phyloP scores from a whole-genome alignment of 2,888 invertebrate species.

The Pristionchus maxplancki region DNA sequence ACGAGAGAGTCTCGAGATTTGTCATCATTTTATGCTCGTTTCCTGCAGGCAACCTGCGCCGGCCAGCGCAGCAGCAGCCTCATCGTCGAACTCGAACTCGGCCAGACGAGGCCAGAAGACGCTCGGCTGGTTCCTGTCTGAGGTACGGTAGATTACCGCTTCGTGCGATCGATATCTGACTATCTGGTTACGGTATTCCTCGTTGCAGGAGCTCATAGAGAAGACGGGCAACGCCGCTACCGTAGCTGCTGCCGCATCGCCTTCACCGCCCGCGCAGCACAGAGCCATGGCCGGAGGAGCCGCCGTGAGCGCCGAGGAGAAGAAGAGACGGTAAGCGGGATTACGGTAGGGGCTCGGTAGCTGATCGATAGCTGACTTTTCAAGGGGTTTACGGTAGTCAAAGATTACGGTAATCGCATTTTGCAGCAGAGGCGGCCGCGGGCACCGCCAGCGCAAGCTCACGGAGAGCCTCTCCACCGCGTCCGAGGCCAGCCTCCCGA shows the following conservation, averaged over 20 bases:
- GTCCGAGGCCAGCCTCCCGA: conserved; percentile 43
- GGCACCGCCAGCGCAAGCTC: conserved; percentile 49
- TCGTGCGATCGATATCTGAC: background rate
- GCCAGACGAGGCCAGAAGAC: conserved; percentile 60
- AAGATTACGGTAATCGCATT: background rate
- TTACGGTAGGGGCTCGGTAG: background rate
- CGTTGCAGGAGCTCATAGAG: conserved; percentile 39
- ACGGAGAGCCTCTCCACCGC: conserved; percentile 52
- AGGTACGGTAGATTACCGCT: conserved; percentile 41
- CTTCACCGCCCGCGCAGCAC: conserved; percentile 45
- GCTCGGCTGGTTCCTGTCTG: conserved; percentile 67
- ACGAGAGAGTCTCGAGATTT: background rate
- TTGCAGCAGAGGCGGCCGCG: conserved; percentile 40
- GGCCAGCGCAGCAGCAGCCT: conserved; percentile 17
- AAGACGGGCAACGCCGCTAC: conserved; percentile 31
- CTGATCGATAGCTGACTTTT: background rate
- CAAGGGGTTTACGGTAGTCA: background rate
- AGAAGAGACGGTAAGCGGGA: conserved; percentile 49
- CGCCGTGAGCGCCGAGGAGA: conserved; percentile 2
- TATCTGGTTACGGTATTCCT: background rate
- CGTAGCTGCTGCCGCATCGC: background rate
- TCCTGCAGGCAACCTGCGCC: background rate
- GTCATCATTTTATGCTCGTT: background rate
- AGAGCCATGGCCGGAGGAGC: conserved; percentile 4
- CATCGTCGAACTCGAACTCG: background rate